These are phyloP conservation scores for Andrena dorsata DNA, from an alignment of 2,888 invertebrate genomes.

Conservation along the genomic window DNA sequence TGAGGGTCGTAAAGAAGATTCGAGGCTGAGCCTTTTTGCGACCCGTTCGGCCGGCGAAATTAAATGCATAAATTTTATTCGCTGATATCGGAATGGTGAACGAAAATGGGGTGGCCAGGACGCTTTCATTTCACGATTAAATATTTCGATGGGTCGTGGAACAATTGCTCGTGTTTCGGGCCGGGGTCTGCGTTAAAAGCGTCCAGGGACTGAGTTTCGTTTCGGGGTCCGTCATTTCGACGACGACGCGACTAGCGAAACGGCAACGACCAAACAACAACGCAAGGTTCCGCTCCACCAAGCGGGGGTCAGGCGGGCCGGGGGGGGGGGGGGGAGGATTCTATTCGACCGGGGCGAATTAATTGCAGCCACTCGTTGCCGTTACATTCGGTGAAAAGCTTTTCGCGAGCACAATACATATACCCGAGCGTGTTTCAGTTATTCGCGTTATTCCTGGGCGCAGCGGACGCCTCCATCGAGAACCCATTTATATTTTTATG, in stretches of 20 bases:
- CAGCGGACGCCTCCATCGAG: slow-evolving; percentile 26
- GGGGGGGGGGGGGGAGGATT: slow-evolving; percentile 10
- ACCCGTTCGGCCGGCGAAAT: neutral
- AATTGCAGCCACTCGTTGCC: slow-evolving; percentile 47
- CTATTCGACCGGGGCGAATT: slow-evolving; percentile 39
- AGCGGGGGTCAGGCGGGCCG: no score
- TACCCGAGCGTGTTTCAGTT: slow-evolving; percentile 39
- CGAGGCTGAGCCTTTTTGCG: neutral
- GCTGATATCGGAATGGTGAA: neutral
- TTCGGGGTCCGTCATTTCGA: neutral
- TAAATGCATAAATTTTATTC: neutral
- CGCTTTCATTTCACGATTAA: slow-evolving; percentile 3
- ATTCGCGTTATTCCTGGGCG: slow-evolving; percentile 32
- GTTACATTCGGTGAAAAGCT: slow-evolving; percentile 44
- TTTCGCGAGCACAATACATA: slow-evolving; percentile 35
- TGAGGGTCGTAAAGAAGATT: neutral
- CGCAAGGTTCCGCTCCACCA: slow-evolving; percentile 4
- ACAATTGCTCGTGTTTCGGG: slow-evolving; percentile 5
- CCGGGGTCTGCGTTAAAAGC: neutral
- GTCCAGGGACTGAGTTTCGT: neutral
- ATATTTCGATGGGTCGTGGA: neutral
- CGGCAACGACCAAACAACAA: slow-evolving; percentile 8
- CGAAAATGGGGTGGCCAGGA: neutral
- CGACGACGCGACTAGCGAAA: neutral
- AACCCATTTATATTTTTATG: slow-evolving; percentile 43